Base-by-base conservation (phyloP, 2,888 invertebrate species). In the Xestia ashworthii region DNA sequence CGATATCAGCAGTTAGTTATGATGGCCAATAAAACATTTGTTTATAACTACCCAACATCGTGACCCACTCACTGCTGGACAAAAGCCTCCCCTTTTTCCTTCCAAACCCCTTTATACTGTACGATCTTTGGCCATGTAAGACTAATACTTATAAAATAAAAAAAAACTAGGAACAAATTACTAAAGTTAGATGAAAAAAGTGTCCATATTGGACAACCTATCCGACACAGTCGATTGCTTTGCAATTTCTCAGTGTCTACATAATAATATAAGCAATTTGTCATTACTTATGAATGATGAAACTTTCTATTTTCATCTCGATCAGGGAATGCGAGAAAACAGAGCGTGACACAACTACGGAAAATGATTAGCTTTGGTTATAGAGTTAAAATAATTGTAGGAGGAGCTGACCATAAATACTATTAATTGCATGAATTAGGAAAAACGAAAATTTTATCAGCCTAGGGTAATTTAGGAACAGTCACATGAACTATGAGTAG, bases 311-410 rank as follows among this genome's bases (percentile, higher is more conserved):
- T 86, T 78, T 64, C 72, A 83, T 86, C 64, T 67, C 60, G 69
- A 83, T 48, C 48, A 74, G n/a, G 41, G 79, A 66, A 78, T 64
- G 73, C 58, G 53, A 64, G 86, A 74, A 86, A 86, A 72, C 74
- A 86, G 87, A 83, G 83, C 83, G 80, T 86, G 84, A 74, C 73
- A 74, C 73, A 83, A 77, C 87, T 67, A 53, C 53, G 46, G 79
- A 72, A 76, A 53, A 78, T 83, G 53, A 83, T 78, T 74, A 53
- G n/a, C 22, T 71, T 62, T 75, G 53, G 50, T 53, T 46, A 22
- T 48, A 60, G 1, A 77, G 46, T 14, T 19, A n/a, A 41, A 19
- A 74, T 32, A 41, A 16, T 58, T 44, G 5, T 12, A 25, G 41
- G 44, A n/a, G n/a, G n/a, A n/a, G n/a, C n/a, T n/a, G n/a, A n/a